Base-by-base conservation (phyloP, 2,888 invertebrate species). In the Lymantria monacha region DNA sequence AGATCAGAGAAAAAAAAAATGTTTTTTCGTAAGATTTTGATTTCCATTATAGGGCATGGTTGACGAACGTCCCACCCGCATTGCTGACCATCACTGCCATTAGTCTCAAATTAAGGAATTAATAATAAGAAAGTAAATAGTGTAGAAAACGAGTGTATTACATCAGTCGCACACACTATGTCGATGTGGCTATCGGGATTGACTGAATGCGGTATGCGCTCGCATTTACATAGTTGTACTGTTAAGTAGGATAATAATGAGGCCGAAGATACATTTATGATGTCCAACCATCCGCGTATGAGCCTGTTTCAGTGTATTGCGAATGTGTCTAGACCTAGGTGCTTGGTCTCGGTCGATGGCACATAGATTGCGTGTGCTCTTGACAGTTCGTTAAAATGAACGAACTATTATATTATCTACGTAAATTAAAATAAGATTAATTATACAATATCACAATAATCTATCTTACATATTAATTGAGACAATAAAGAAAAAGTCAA, bases 71-170 rank as follows among this genome's bases (percentile, higher is more conserved):
- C 87, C 85, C 85, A 76, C 83, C 85, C 84, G 66, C 83, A 83
- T 85, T 80, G 83, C 85, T 82, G 73, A 81, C 76, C 77, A 81
- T 68, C 86, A 90, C 90, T 90, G 90, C 90, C 90, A 90, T 83
- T 85, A 83, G 80, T 52, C 38, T 75, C 76, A 75, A 63, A 63
- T 69, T 84, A 83, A 82, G 80, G 68, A 75, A 59, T 67, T 74
- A 73, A 65, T 49, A 59, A 66, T 77, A 79, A 74, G 70, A 51
- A 63, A 69, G 53, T 68, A 64, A 63, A 72, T 73, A 74, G 68
- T 65, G 72, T 72, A 84, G 78, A 65, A 61, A 62, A 57, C 59
- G 61, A 72, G 71, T 69, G 64, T 64, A 69, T 59, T 63, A 47
- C 56, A 56, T 59, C 57, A 44, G 55, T 42, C 53, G 55, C 51